These are phyloP conservation scores for Drosophila novamexicana DNA, from an alignment of 1,140 invertebrate genomes.

Conservation along the genomic window DNA sequence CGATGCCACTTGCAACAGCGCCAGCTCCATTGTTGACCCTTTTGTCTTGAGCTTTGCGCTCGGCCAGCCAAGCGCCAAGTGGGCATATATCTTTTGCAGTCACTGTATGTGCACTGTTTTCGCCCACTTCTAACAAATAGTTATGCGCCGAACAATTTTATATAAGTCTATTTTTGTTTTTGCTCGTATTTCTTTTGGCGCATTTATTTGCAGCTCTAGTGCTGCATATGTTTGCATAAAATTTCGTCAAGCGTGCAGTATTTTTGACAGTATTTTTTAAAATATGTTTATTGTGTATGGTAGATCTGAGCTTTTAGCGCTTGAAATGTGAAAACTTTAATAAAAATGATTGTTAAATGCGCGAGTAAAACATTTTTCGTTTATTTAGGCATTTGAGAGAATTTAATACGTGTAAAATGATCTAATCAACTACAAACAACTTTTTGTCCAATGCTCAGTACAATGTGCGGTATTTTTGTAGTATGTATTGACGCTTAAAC, in stretches of 20 bases:
- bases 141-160: conserved; percentile 34
- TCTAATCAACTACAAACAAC: too few species aligned
- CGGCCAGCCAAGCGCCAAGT: conserved; percentile 75
- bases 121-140: conserved; percentile 42
- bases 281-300: too few species aligned
- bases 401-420: too few species aligned
- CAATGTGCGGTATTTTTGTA: too few species aligned
- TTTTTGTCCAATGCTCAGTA: too few species aligned
- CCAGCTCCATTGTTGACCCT: conserved; percentile 69
- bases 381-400: too few species aligned
- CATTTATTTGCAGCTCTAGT: conserved; percentile 74
- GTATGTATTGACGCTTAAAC: too few species aligned
- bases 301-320: too few species aligned
- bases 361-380: background rate
- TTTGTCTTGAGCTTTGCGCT: conserved; percentile 74
- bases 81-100: conserved; percentile 81
- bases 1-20: conserved; percentile 53
- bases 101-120: conserved; percentile 52
- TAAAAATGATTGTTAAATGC: background rate
- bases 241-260: conserved; percentile 56
- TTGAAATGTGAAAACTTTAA: background rate
- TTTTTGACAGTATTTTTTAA: conserved; percentile 21
- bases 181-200: conserved; percentile 10
- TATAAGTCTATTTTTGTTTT: background rate
- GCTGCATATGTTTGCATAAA: conserved; percentile 78